These are phyloP conservation scores for Arctia plantaginis DNA, from an alignment of 2,888 invertebrate species.

Conservation along the genomic window DNA sequence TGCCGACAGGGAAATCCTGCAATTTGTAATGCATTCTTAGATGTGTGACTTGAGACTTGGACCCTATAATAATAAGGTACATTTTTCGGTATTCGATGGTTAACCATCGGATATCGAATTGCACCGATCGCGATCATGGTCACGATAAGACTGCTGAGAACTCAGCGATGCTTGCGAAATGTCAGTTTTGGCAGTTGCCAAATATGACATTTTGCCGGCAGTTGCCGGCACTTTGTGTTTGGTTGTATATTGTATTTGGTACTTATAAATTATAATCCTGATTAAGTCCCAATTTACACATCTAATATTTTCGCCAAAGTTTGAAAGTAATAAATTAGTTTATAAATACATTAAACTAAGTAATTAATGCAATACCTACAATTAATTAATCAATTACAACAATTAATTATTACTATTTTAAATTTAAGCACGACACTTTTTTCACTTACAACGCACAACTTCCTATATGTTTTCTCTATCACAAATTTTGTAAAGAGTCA, in stretches of 20 bases:
- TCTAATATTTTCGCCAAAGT: not conserved
- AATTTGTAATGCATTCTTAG: not conserved
- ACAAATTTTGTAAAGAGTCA: slow-evolving; percentile 64
- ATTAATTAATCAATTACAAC: not conserved
- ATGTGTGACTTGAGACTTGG: not conserved
- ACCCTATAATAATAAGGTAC: not conserved
- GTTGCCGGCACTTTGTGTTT: too few species aligned
- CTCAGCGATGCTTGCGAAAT: not conserved
- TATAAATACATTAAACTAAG: not conserved
- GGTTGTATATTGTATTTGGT: too few species aligned
- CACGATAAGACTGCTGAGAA: too few species aligned
- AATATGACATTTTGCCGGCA: too few species aligned
- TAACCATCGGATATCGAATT: not conserved
- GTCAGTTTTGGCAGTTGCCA: not conserved
- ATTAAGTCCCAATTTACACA: not conserved
- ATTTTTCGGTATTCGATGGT: not conserved
- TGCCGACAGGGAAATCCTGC: not conserved
- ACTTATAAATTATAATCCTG: not conserved
- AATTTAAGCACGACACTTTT: slow-evolving; percentile 18
- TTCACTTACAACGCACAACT: slow-evolving; percentile 4
- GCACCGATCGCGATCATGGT: too few species aligned
- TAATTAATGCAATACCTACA: not conserved
- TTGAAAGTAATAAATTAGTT: not conserved
- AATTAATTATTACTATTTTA: not conserved
- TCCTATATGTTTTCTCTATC: slow-evolving; percentile 21